Evolutionary conservation across 2,113 vertebrate genomes (phyloP).

Genomic region (Paratilapia polleni): DNA sequence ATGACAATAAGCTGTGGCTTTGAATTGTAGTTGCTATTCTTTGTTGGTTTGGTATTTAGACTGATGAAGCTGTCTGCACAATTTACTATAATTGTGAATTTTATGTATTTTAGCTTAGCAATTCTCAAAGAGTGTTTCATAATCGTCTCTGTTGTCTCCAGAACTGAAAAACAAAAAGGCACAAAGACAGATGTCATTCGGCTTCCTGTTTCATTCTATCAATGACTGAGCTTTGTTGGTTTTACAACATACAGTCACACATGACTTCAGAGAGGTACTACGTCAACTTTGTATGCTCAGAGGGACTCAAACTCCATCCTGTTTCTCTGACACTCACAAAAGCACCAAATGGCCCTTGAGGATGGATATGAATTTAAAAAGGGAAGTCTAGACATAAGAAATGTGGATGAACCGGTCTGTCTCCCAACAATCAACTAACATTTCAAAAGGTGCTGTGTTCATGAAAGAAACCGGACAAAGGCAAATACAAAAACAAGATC

Average conservation of each 20-base stretch:
- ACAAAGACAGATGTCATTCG: conserved; percentile 34
- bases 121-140: not conserved
- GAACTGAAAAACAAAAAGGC: conserved; percentile 8
- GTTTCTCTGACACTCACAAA: conserved; percentile 57
- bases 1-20: not conserved
- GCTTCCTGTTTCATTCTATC: conserved; percentile 37
- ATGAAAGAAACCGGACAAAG: not conserved
- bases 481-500: not conserved
- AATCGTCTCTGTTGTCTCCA: conserved; percentile 14
- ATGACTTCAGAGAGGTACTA: conserved; percentile 56
- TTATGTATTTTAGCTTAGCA: conserved; percentile 2
- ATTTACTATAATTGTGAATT: not conserved
- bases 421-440: not conserved
- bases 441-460: not conserved
- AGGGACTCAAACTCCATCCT: conserved; percentile 55
- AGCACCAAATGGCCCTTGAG: conserved; percentile 46
- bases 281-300: conserved; percentile 32
- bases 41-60: not conserved
- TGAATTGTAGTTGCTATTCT: not conserved
- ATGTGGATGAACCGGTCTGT: not conserved
- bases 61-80: not conserved
- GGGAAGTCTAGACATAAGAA: not conserved
- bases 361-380: conserved; percentile 30
- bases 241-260: conserved; percentile 58
- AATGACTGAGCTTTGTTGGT: conserved; percentile 58